phyloP scores from a whole-genome alignment of 2,888 invertebrate species.

The Odontomyia ornata region DNA sequence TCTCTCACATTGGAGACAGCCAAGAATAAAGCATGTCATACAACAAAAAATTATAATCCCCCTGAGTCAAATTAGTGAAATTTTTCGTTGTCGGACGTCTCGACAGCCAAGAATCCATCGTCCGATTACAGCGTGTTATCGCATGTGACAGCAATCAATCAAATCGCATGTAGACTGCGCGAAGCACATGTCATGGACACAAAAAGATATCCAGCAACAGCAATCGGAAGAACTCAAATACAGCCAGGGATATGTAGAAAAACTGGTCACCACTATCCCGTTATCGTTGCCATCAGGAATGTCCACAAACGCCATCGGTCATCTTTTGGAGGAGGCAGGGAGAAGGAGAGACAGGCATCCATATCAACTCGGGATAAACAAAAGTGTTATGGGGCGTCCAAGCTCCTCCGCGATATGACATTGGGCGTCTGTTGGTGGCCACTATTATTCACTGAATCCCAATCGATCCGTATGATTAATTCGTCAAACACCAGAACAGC shows the following conservation, averaged over 20 bases:
- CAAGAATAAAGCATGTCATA: no score
- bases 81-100: constrained; percentile 38
- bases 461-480: constrained; percentile 35
- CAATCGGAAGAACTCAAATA: constrained; percentile 4
- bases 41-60: not conserved
- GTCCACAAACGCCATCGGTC: constrained; percentile 30
- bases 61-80: constrained; percentile 40
- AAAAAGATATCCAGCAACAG: not conserved
- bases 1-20: not conserved
- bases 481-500: constrained; percentile 41
- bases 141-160: constrained; percentile 50
- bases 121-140: constrained; percentile 47
- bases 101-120: constrained; percentile 37
- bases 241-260: not conserved
- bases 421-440: not conserved
- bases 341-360: not conserved
- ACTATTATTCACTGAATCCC: constrained; percentile 7
- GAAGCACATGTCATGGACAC: constrained; percentile 24
- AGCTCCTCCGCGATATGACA: not conserved
- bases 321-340: not conserved
- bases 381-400: not conserved
- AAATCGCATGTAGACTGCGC: constrained; percentile 39
- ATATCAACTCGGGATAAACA: not conserved
- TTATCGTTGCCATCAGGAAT: not conserved
- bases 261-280: constrained; percentile 20